Percentiles rank a stretch among this genome's conserved stretches.
Evolutionary conservation across 35 echinoderm and acorn worm species (phyloP).

Genomic region (Chiridota heheva): DNA sequence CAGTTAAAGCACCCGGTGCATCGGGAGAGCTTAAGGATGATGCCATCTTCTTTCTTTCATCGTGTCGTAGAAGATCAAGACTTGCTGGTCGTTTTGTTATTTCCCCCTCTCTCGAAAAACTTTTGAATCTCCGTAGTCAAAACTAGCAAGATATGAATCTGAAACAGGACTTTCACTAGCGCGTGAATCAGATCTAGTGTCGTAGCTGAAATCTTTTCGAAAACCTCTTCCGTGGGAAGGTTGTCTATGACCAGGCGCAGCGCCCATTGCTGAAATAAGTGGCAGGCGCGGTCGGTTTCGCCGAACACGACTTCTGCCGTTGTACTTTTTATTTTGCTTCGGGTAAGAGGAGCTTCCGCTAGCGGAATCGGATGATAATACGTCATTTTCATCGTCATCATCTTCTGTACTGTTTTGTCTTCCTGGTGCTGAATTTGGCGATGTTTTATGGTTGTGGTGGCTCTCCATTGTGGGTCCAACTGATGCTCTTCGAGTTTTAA

Average conservation of each 20-base stretch:
- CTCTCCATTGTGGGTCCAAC: slow-evolving; percentile 14
- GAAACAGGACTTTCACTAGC: slow-evolving; percentile 50
- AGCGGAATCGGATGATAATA: slow-evolving; percentile 28
- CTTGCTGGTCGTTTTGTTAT: slow-evolving; percentile 34
- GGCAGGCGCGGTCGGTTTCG: slow-evolving; percentile 30
- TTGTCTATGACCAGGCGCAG: slow-evolving; percentile 7
- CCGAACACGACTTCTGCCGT: slow-evolving; percentile 2
- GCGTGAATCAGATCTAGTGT: slow-evolving; percentile 32
- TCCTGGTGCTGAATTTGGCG: neutral
- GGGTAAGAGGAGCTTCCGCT: slow-evolving; percentile 2
- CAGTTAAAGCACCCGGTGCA: no score
- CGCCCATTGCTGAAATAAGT: slow-evolving; percentile 18
- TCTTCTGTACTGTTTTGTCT: slow-evolving; percentile 36
- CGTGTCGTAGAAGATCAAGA: slow-evolving; percentile 18
- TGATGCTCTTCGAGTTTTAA: slow-evolving; percentile 29
- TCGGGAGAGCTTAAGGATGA: slow-evolving; percentile 31
- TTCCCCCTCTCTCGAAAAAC: slow-evolving; percentile 24
- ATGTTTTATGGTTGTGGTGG: slow-evolving; percentile 21
- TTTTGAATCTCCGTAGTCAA: slow-evolving; percentile 24
- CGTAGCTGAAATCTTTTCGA: slow-evolving; percentile 24
- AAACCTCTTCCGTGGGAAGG: slow-evolving; percentile 19
- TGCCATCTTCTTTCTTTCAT: slow-evolving; percentile 4
- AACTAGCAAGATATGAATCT: slow-evolving; percentile 38
- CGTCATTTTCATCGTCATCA: slow-evolving; percentile 39
- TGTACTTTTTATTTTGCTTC: slow-evolving; percentile 29